Percentiles rank a stretch among this genome's conserved stretches.
Evolutionary conservation across 2,888 invertebrate species (phyloP).

Genomic region (Encarsia formosa): DNA sequence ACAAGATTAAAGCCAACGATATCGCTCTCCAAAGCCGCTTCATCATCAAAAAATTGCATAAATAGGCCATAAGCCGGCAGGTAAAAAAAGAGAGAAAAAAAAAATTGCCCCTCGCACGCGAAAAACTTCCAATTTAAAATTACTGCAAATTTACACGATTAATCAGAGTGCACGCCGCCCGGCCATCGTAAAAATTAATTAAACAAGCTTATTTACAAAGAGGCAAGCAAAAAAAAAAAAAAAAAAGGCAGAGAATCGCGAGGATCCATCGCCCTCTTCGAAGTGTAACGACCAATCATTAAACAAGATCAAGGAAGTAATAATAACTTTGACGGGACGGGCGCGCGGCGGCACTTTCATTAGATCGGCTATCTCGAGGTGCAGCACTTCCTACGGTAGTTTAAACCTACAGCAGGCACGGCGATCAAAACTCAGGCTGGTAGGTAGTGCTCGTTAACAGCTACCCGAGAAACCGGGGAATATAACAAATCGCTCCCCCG

Average conservation of each 20-base stretch:
- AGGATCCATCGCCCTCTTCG: not conserved
- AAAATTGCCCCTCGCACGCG: too few species aligned
- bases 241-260: conserved; percentile 5
- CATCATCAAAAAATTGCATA: too few species aligned
- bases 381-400: conserved; percentile 14
- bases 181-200: too few species aligned
- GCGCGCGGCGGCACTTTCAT: conserved; percentile 13
- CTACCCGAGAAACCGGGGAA: conserved; percentile 19
- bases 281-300: conserved; percentile 21
- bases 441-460: not conserved
- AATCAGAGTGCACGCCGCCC: too few species aligned
- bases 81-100: too few species aligned
- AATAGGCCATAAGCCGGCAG: too few species aligned
- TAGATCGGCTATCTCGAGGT: conserved; percentile 12
- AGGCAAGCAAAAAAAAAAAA: not conserved
- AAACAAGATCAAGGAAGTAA: conserved; percentile 27
- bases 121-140: too few species aligned
- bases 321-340: conserved; percentile 23
- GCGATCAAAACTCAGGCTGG: conserved; percentile 25
- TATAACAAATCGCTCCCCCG: conserved; percentile 41
- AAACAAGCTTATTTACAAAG: too few species aligned
- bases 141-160: too few species aligned
- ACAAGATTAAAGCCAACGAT: too few species aligned
- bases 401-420: conserved; percentile 14
- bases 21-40: too few species aligned